Conservation (phyloP, 2,888 invertebrate species). For the Mechanitis messenoides region DNA sequence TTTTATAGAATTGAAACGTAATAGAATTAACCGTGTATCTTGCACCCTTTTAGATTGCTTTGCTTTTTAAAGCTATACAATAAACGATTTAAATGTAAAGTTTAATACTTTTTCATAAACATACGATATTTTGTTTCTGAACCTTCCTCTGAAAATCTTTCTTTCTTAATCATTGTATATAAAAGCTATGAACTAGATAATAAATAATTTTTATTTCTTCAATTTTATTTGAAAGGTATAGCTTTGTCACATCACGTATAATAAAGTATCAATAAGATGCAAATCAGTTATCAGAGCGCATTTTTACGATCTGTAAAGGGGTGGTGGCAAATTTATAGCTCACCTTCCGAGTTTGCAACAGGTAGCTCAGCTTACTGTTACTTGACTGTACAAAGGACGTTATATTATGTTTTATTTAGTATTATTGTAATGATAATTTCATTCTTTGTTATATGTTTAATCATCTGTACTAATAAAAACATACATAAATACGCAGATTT, state of each 20-base stretch:
- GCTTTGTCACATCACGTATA: background rate
- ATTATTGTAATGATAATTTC: no score
- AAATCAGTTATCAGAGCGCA: conserved; percentile 2
- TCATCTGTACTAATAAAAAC: no score
- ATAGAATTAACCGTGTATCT: conserved; percentile 34
- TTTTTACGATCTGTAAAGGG: conserved; percentile 3
- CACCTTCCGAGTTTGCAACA: conserved; percentile 1
- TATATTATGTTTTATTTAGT: no score
- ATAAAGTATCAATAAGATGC: conserved; percentile 4
- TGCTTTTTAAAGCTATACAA: conserved; percentile 1
- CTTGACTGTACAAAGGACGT: no score
- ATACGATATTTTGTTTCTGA: no score
- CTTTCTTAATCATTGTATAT: no score
- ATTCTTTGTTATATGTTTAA: no score
- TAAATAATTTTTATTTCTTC: background rate
- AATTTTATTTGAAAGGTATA: background rate
- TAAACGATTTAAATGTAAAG: background rate
- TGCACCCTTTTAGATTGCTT: conserved; percentile 16
- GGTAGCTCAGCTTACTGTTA: background rate
- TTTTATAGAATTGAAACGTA: conserved; percentile 54
- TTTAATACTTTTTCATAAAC: no score
- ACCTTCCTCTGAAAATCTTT: no score
- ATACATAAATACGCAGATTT: no score
- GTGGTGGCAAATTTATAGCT: conserved; percentile 1
- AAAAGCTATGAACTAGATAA: background rate